A percentile compares a stretch with the other conserved stretches of the same genome.
phyloP scores from a whole-genome alignment of 2,797 vertebrate species.

The Girardinus metallicus region DNA sequence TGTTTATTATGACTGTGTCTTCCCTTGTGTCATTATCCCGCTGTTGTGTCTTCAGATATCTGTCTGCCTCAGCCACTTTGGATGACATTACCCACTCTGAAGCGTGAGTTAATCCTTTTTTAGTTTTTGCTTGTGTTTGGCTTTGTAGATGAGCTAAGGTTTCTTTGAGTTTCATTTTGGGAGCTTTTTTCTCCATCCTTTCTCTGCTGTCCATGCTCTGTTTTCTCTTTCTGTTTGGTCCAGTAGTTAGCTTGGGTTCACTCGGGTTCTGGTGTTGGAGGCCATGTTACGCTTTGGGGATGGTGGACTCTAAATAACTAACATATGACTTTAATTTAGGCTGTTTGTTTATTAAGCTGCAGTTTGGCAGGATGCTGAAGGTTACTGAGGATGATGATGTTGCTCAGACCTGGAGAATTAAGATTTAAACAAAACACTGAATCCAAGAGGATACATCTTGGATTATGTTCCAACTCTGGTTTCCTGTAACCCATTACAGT shows the following conservation, averaged over 20 bases:
- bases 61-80: conserved; percentile 90
- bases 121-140: conserved; percentile 54
- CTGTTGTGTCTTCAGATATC: conserved; percentile 92
- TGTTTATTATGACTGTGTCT: conserved; percentile 47
- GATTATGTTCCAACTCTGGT: background rate
- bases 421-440: background rate
- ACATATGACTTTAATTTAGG: background rate
- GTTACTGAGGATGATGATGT: background rate
- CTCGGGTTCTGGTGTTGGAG: background rate
- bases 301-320: background rate
- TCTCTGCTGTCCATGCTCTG: background rate
- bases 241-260: background rate
- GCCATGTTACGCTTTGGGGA: background rate
- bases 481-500: background rate
- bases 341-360: background rate
- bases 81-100: conserved; percentile 90
- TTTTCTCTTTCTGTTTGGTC: conserved; percentile 2
- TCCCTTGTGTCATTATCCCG: conserved; percentile 71
- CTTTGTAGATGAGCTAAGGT: conserved; percentile 36
- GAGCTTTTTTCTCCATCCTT: background rate
- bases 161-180: conserved; percentile 32
- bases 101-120: conserved; percentile 85
- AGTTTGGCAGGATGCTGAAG: background rate
- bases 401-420: background rate
- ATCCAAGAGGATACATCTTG: background rate